A percentile compares a stretch with the other conserved stretches of the same genome.
These are phyloP conservation scores for Pipistrellus kuhlii DNA, from an alignment of 2,797 vertebrate species.

Conservation along the genomic window DNA sequence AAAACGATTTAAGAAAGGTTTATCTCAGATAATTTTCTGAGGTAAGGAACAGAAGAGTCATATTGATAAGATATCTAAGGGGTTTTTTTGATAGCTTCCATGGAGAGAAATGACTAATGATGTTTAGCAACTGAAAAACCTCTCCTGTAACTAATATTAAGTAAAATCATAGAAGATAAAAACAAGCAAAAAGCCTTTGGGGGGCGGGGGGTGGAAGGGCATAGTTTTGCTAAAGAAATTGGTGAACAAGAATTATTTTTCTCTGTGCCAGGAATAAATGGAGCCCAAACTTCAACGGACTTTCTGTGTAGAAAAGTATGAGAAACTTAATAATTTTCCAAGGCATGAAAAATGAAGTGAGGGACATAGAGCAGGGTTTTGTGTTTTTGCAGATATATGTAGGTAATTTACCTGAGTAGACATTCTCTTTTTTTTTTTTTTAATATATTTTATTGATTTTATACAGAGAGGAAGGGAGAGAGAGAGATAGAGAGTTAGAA, in stretches of 20 bases:
- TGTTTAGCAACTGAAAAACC: background rate
- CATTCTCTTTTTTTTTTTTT: slow-evolving; percentile 15
- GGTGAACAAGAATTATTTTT: background rate
- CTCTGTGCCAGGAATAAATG: background rate
- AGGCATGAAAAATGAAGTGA: background rate
- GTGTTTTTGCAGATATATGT: background rate
- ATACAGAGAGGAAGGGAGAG: too few relatives aligned
- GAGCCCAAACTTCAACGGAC: background rate
- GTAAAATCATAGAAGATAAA: background rate
- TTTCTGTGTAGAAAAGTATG: slow-evolving; percentile 3
- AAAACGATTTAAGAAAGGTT: background rate
- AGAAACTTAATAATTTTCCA: background rate
- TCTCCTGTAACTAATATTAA: background rate
- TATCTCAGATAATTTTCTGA: slow-evolving; percentile 6
- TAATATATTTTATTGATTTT: too few relatives aligned
- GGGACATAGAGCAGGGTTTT: background rate
- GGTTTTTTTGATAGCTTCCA: background rate
- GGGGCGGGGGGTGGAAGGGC: background rate
- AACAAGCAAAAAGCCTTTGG: background rate
- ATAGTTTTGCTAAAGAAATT: background rate
- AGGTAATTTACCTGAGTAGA: slow-evolving; percentile 11
- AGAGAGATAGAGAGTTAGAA: too few relatives aligned
- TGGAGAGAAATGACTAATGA: background rate
- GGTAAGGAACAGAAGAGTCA: background rate
- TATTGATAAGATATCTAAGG: background rate